Percentiles rank a stretch among this genome's conserved stretches.
Evolutionary conservation across 2,888 invertebrate species (phyloP).

Genomic region (Apoda limacodes): DNA sequence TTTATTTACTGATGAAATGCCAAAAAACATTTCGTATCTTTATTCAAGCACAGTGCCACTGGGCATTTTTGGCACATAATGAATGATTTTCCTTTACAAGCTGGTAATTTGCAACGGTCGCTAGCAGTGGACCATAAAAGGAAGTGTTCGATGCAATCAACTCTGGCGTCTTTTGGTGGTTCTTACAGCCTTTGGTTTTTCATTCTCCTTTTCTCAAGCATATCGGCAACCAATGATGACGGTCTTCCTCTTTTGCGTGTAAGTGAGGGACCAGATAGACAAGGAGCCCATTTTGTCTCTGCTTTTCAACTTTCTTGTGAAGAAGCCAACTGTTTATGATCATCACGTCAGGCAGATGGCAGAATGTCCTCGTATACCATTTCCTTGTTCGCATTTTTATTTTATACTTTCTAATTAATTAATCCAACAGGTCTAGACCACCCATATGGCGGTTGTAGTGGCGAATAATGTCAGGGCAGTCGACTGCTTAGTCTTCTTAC

Average conservation of each 20-base stretch:
- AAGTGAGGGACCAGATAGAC: constrained; percentile 9
- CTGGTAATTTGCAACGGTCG: constrained; percentile 19
- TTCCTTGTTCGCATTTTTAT: too few relatives aligned
- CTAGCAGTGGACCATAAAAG: constrained; percentile 17
- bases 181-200: constrained; percentile 10
- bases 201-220: constrained; percentile 9
- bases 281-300: constrained; percentile 10
- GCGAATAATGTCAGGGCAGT: too few relatives aligned
- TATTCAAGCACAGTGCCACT: constrained; percentile 18
- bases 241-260: constrained; percentile 13
- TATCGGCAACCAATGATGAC: too few relatives aligned
- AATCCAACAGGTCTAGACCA: too few relatives aligned
- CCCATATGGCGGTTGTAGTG: too few relatives aligned
- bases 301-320: constrained; percentile 12
- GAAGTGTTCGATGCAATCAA: constrained; percentile 18
- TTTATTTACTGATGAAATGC: too few relatives aligned
- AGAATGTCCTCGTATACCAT: too few relatives aligned
- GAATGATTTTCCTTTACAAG: constrained; percentile 16
- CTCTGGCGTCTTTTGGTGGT: constrained; percentile 18
- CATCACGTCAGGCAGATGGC: too few relatives aligned
- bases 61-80: constrained; percentile 17
- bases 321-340: constrained; percentile 15
- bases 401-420: too few relatives aligned
- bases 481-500: too few relatives aligned
- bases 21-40: constrained; percentile 20